Percentiles rank a stretch among this genome's conserved stretches.
phyloP scores from a whole-genome alignment of 2,797 vertebrate genomes.

The Cirrhinus molitorella region DNA sequence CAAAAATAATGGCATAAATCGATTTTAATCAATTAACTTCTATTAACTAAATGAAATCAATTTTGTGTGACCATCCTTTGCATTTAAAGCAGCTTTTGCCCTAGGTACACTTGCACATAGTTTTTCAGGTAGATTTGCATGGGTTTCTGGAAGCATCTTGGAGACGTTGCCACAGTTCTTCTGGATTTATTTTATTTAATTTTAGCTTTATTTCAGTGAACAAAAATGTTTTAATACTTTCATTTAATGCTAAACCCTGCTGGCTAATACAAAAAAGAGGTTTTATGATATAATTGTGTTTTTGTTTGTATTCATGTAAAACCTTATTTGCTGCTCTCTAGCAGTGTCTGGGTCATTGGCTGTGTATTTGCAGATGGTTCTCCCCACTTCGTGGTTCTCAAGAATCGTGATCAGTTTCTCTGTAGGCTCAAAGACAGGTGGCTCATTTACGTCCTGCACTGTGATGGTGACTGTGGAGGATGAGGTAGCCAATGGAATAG shows the following conservation, averaged over 20 bases:
- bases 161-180: too few relatives aligned
- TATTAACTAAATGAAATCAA: too few relatives aligned
- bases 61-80: too few relatives aligned
- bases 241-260: background rate
- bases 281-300: background rate
- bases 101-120: too few relatives aligned
- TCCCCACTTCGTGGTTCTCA: conserved; percentile 70
- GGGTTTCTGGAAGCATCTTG: too few relatives aligned
- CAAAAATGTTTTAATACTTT: background rate
- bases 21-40: too few relatives aligned
- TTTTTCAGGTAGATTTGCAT: too few relatives aligned
- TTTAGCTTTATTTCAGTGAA: background rate
- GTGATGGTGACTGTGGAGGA: conserved; percentile 79
- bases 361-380: conserved; percentile 64
- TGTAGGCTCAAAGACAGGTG: conserved; percentile 76
- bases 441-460: conserved; percentile 84
- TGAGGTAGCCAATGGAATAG: conserved; percentile 70
- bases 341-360: conserved; percentile 82
- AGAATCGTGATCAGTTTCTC: conserved; percentile 59
- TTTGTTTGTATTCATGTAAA: conserved; percentile 24
- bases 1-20: too few relatives aligned
- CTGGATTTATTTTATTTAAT: background rate
- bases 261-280: background rate
- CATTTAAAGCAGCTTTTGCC: too few relatives aligned
- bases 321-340: conserved; percentile 79